Evolutionary conservation across 2,113 vertebrate genomes (phyloP), one percentile per base, ranked within the genome.

Genomic region (Hemicordylus capensis): DNA sequence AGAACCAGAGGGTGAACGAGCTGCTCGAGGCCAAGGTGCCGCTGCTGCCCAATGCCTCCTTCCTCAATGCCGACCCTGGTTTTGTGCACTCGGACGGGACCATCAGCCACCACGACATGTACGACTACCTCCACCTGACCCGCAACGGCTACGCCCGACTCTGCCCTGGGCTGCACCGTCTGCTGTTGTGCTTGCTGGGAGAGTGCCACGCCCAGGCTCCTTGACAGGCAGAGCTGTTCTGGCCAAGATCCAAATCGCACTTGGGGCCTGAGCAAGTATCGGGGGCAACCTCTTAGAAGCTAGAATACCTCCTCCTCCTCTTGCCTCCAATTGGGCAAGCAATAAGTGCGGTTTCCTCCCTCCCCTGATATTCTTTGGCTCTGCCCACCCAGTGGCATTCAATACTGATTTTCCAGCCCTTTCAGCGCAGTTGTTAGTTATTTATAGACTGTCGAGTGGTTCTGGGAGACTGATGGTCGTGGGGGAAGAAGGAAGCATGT

Each of bases 31-130:
- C 93, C 3, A 94, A 95, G 2, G 2, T 98, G 72, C 92, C 93
- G 0, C 89, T 94, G 39, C 93, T 97, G 20, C 95, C 97, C 20
- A 95, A 96, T 0, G 95, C 96, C 72, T 96, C 96, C 64, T 97
- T 97, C 91, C 89, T 98, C 37, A 93, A 97, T 4, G 96, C 97
- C 12, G 97, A 98, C 85, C 97, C 97, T 1, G 97, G 98, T 51
- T 98, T 98, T 4, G 96, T 98, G 89, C 97, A 97, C 78, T 97
- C 97, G 0, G 96, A 98, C 4, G 98, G 97, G 31, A 98, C 96
- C 93, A 98, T 98, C 90, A 97, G 97, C 77, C 97, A 98, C 91
- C 97, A 98, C 70, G 98, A 98, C 93, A 97, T 98, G 96, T 98
- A 98, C 0, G 98, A 98, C 87, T 98, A 98, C 93, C 97, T 98